Conservation (phyloP, 2,888 invertebrate species). For the Drosophila neonasuta region DNA sequence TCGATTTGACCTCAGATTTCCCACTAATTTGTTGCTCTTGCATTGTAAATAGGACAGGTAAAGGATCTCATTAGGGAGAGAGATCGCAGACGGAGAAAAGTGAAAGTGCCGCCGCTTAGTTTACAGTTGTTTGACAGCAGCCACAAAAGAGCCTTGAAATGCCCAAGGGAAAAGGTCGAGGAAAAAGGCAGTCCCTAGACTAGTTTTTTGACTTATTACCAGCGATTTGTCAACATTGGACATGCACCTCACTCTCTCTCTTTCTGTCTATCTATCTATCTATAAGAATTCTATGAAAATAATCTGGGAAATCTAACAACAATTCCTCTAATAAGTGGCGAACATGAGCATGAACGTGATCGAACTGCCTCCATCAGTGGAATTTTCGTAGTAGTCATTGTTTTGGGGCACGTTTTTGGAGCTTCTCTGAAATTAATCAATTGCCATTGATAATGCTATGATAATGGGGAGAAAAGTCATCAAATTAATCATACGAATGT, state of each 20-base stretch:
- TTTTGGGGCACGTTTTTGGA: constrained; percentile 12
- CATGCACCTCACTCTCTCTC: constrained; percentile 60
- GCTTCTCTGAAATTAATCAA: constrained; percentile 80
- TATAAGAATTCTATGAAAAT: constrained; percentile 58
- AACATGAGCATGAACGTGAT: constrained; percentile 28
- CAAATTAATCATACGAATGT: constrained; percentile 11
- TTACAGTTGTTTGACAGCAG: constrained; percentile 63
- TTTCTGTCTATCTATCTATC: constrained; percentile 47
- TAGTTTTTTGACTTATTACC: constrained; percentile 78
- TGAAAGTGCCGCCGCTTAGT: constrained; percentile 66
- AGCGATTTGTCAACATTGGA: constrained; percentile 82
- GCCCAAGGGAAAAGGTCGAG: constrained; percentile 3
- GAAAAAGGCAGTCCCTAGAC: constrained; percentile 9
- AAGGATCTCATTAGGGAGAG: constrained; percentile 70
- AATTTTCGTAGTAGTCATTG: constrained; percentile 10
- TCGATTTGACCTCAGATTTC: constrained; percentile 66
- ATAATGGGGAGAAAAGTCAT: constrained; percentile 48
- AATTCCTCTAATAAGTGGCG: constrained; percentile 37
- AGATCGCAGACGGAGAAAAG: constrained; percentile 44
- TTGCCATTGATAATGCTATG: constrained; percentile 79
- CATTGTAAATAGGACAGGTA: constrained; percentile 62
- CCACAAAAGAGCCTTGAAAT: constrained; percentile 4
- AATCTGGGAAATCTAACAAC: constrained; percentile 28
- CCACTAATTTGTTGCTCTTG: constrained; percentile 56
- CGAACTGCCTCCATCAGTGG: constrained; percentile 6